Percentiles rank a stretch among this genome's conserved stretches.
phyloP scores from a whole-genome alignment of 2,113 vertebrate species.

The Suricata suricatta region DNA sequence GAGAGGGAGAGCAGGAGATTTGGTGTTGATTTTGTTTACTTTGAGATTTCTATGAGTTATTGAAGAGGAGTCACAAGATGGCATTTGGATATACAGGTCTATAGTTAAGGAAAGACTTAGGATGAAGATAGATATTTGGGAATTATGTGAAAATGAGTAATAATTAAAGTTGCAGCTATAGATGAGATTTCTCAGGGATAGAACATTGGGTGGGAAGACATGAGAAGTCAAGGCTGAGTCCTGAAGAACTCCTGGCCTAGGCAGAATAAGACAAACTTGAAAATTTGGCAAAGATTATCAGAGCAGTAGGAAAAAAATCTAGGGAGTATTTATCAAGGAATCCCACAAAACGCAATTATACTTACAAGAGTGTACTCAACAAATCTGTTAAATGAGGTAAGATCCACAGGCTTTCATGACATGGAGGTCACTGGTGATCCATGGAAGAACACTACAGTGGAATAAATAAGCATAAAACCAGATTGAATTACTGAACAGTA shows the following conservation, averaged over 20 bases:
- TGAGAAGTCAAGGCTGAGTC: not conserved
- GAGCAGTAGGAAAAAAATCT: not conserved
- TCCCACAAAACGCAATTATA: not conserved
- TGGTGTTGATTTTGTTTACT: not conserved
- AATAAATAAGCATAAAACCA: not conserved
- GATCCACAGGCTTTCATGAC: not conserved
- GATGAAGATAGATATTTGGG: not conserved
- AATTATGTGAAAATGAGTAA: not conserved
- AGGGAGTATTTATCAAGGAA: not conserved
- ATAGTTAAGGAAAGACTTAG: not conserved
- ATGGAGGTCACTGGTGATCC: not conserved
- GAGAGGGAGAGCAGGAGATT: not conserved
- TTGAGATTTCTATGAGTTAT: not conserved
- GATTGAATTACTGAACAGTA: not conserved
- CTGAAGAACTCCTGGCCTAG: not conserved
- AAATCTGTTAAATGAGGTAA: not conserved
- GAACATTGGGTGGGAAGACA: not conserved
- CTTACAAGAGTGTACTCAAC: not conserved
- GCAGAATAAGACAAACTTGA: not conserved
- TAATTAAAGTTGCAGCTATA: slow-evolving; percentile 30
- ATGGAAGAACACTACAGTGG: not conserved
- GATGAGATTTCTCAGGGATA: not conserved
- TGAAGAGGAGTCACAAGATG: slow-evolving; percentile 8
- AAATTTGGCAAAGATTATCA: not conserved
- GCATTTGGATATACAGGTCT: not conserved